Evolutionary conservation across 2,888 invertebrate species (phyloP), one percentile per base, ranked within the genome.

Genomic region (Yponomeuta sedellus): DNA sequence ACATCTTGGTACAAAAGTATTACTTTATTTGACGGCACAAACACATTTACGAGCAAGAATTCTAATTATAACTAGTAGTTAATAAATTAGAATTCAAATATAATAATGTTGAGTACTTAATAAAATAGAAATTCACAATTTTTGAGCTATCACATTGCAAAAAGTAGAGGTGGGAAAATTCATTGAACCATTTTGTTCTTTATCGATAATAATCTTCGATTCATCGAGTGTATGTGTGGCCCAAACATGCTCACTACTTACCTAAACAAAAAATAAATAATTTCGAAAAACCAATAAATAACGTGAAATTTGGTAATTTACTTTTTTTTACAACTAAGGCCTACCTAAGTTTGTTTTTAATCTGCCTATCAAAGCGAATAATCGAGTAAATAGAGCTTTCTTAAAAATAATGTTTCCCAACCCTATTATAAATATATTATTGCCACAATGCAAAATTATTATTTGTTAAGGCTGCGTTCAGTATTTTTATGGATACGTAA

Each of bases 1-100:
- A 90, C 91, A 91, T 91, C 88, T 90, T 91, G 89, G 79, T 81
- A 75, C 77, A 77, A 72, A 77, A 79, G 75, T 77, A 77, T 75
- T 80, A 80, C 76, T 80, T 80, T 70, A 78, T 74, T 72, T 77
- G 74, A 75, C 71, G 75, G 74, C 76, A 73, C 71, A 39, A 6
- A 28, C 6, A 19, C 19, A 16, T 39, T 34, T 34, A 28, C 28
- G 1, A 39, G 28, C 34, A n/a, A 39, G 39, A 62, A 34, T 52
- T 52, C 52, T 20, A 22, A 28, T 58, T 57, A 20, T 10, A 64
- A 34, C 40, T 44, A 63, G 44, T 44, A 63, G 40, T 20, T 40
- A 63, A 63, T 52, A 52, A 22, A 83, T 80, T 62, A 40, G 56
- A 58, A 63, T 10, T 34, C 10, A 40, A 59, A 19, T 19, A 59